phyloP scores from a whole-genome alignment of 2,797 vertebrate species.

The Liparis tanakae region DNA sequence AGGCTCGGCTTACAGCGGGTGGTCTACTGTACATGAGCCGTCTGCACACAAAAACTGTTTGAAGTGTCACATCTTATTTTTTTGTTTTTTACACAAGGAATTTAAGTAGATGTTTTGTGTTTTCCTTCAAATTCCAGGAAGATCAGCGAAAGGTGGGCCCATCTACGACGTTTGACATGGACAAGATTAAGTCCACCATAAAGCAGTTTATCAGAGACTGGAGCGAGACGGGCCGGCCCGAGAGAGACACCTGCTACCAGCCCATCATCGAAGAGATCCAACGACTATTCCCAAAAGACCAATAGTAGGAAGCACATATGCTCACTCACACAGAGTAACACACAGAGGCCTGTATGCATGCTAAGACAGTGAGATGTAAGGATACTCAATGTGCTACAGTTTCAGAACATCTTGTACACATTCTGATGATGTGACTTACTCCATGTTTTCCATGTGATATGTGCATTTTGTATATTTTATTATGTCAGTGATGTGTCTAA shows the following conservation, averaged over 20 bases:
- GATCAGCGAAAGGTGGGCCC: slow-evolving; percentile 85
- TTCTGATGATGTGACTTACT: slow-evolving; percentile 44
- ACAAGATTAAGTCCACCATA: slow-evolving; percentile 99
- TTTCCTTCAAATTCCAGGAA: slow-evolving; percentile 55
- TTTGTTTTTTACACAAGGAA: background rate
- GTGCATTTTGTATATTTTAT: slow-evolving; percentile 72
- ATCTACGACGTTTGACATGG: slow-evolving; percentile 97
- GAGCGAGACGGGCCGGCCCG: slow-evolving; percentile 92
- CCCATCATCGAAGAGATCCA: slow-evolving; percentile 95
- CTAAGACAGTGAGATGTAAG: slow-evolving; percentile 3
- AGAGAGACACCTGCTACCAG: slow-evolving; percentile 94
- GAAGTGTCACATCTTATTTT: background rate
- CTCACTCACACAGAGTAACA: slow-evolving; percentile 8
- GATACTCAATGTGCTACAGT: slow-evolving; percentile 6
- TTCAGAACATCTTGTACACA: slow-evolving; percentile 4
- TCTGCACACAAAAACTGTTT: background rate
- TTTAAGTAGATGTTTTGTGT: background rate
- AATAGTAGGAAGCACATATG: slow-evolving; percentile 85
- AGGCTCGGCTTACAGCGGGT: slow-evolving; percentile 58
- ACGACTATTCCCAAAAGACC: slow-evolving; percentile 92
- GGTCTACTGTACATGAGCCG: background rate
- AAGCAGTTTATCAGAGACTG: slow-evolving; percentile 99
- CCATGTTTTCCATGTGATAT: slow-evolving; percentile 71
- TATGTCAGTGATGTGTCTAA: slow-evolving; percentile 90
- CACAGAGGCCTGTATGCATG: slow-evolving; percentile 28